These are phyloP conservation scores for Macaria notata DNA, from an alignment of 2,888 invertebrate genomes.

Conservation along the genomic window DNA sequence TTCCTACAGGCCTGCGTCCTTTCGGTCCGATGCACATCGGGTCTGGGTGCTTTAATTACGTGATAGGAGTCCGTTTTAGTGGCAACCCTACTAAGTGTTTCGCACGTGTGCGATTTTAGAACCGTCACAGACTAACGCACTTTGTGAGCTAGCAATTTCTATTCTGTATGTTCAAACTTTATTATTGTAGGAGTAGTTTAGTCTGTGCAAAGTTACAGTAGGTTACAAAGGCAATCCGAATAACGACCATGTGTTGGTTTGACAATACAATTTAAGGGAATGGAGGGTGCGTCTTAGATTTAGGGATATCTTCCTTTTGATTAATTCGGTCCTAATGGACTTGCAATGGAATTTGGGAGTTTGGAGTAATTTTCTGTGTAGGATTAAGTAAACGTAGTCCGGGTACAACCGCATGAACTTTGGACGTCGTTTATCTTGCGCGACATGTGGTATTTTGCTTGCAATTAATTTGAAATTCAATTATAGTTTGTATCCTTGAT, in stretches of 20 bases:
- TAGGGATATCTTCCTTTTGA: slow-evolving; percentile 64
- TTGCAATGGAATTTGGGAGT: slow-evolving; percentile 59
- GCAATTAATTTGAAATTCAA: slow-evolving; percentile 6
- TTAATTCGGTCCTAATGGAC: slow-evolving; percentile 66
- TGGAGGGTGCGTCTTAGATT: slow-evolving; percentile 55
- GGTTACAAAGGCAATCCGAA: slow-evolving; percentile 36
- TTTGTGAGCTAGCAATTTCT: not conserved
- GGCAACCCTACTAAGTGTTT: slow-evolving; percentile 54
- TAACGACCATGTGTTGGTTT: slow-evolving; percentile 64
- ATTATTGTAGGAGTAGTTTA: slow-evolving; percentile 1
- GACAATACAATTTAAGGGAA: slow-evolving; percentile 66
- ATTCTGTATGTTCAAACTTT: not conserved
- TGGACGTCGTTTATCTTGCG: slow-evolving; percentile 28
- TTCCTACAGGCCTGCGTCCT: slow-evolving; percentile 62
- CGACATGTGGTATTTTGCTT: slow-evolving; percentile 11
- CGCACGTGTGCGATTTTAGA: slow-evolving; percentile 39
- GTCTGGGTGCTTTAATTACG: slow-evolving; percentile 74
- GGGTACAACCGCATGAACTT: slow-evolving; percentile 27
- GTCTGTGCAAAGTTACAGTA: slow-evolving; percentile 17
- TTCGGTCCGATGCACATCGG: slow-evolving; percentile 68
- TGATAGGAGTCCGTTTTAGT: slow-evolving; percentile 73
- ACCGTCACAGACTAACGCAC: slow-evolving; percentile 34
- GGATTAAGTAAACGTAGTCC: slow-evolving; percentile 38
- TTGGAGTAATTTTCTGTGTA: slow-evolving; percentile 49
- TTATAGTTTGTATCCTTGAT: not conserved